phyloP scores from a whole-genome alignment of 2,888 invertebrate genomes.

The Rhogogaster chlorosoma region DNA sequence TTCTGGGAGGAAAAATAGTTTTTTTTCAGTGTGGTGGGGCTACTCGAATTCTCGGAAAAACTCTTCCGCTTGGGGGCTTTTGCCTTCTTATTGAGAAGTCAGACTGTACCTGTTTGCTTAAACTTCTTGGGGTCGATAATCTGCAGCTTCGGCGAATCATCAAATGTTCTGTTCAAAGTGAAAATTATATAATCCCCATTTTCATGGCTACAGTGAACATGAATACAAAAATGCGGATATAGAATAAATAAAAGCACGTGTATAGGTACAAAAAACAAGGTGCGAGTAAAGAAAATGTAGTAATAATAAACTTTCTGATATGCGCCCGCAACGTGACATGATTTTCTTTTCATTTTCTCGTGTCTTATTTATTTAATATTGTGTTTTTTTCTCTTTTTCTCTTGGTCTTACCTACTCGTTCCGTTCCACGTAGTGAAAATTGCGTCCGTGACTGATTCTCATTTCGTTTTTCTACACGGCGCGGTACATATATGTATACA shows the following conservation, averaged over 20 bases:
- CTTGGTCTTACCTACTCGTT: not conserved
- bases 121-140: too few relatives aligned
- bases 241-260: not conserved
- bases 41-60: too few relatives aligned
- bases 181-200: not conserved
- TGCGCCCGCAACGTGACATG: not conserved
- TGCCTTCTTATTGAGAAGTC: too few relatives aligned
- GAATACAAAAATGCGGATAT: not conserved
- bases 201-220: not conserved
- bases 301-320: not conserved
- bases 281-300: not conserved
- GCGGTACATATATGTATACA: not conserved
- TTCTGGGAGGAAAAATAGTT: too few relatives aligned
- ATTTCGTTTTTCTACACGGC: not conserved
- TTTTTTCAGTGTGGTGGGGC: too few relatives aligned
- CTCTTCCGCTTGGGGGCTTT: too few relatives aligned
- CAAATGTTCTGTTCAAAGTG: too few relatives aligned
- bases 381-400: not conserved
- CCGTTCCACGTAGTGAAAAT: not conserved
- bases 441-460: slow-evolving; percentile 30
- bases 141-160: too few relatives aligned
- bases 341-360: not conserved
- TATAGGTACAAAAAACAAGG: not conserved
- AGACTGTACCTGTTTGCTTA: too few relatives aligned
- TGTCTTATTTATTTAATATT: not conserved